Conservation (phyloP, 1,140 invertebrate genomes). For the Acyrthosiphon pisum region DNA sequence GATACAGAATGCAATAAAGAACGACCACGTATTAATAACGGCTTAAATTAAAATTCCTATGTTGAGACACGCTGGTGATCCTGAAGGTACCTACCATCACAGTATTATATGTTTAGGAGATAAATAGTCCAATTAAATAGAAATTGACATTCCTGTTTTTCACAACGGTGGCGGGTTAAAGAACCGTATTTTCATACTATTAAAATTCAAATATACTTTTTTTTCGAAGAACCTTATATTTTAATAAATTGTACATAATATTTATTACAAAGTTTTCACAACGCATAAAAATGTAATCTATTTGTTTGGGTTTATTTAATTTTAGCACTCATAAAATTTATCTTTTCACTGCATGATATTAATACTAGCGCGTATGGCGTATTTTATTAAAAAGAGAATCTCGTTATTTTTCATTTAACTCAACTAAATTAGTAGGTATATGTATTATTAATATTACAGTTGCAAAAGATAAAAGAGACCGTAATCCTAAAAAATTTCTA, state of each 20-base stretch:
- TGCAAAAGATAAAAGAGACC: background rate
- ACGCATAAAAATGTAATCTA: background rate
- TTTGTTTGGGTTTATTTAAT: background rate
- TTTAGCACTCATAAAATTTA: background rate
- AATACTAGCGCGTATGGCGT: background rate
- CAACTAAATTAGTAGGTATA: background rate
- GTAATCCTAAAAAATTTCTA: background rate
- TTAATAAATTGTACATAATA: background rate
- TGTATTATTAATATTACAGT: background rate
- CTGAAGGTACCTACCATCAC: conserved; percentile 7
- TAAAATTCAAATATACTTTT: background rate
- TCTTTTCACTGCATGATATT: background rate
- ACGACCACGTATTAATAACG: conserved; percentile 32
- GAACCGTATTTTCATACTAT: background rate
- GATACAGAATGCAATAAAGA: conserved; percentile 23
- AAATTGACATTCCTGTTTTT: conserved; percentile 25
- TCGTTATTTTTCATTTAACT: background rate
- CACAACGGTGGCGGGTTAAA: background rate
- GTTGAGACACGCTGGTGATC: background rate
- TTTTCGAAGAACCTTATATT: background rate
- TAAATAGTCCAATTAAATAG: conserved; percentile 47
- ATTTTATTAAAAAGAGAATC: background rate
- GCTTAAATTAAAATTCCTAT: conserved; percentile 34
- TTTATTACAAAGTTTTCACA: background rate
- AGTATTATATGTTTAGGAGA: background rate